phyloP scores from a whole-genome alignment of 2,888 invertebrate species.

The Gnatocerus cornutus region DNA sequence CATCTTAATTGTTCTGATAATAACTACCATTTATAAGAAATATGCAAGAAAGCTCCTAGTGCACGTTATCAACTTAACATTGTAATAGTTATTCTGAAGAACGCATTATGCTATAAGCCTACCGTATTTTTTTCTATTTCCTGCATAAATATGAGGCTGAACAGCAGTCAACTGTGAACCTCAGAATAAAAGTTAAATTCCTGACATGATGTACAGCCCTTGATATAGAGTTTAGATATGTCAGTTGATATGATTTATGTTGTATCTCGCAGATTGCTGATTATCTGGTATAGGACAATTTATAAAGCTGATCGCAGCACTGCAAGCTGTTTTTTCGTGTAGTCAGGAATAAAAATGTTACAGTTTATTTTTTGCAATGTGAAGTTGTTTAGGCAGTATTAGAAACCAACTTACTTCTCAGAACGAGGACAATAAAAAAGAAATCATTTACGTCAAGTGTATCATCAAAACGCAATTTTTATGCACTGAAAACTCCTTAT shows the following conservation, averaged over 20 bases:
- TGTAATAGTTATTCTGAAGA: conserved; percentile 1
- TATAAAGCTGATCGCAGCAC: conserved; percentile 19
- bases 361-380: not conserved
- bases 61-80: not conserved
- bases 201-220: conserved; percentile 16
- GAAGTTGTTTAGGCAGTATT: conserved; percentile 5
- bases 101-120: no score
- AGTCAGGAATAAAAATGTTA: no score
- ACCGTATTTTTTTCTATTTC: not conserved
- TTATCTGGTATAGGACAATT: conserved; percentile 25
- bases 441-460: conserved; percentile 7
- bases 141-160: not conserved
- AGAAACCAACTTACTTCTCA: conserved; percentile 1
- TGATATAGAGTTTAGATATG: conserved; percentile 21
- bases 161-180: conserved; percentile 10
- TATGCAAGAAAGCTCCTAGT: conserved; percentile 13
- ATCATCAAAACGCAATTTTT: conserved; percentile 29
- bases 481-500: conserved; percentile 25
- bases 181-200: conserved; percentile 16
- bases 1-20: conserved; percentile 19
- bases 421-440: conserved; percentile 9
- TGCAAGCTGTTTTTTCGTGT: conserved; percentile 6
- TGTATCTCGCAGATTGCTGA: conserved; percentile 8
- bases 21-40: conserved; percentile 3
- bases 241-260: conserved; percentile 22